Evolutionary conservation across 64 coral and sea anemone species (phyloP).

Genomic region (Acropora tenuis): DNA sequence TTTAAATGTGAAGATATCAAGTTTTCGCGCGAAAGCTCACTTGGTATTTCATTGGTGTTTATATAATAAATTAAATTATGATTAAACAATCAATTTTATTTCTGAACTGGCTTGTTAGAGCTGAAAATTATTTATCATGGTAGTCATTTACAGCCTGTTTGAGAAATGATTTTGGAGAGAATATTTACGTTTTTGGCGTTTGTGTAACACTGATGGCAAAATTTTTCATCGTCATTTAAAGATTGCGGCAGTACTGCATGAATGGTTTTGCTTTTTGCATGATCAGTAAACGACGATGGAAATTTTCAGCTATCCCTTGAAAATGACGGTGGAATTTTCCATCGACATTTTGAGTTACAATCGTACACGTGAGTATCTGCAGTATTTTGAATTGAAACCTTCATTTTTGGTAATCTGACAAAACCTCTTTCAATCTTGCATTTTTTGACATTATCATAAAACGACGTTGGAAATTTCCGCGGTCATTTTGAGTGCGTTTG

Average conservation of each 20-base stretch:
- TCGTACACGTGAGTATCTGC: constrained; percentile 1
- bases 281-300: neutral
- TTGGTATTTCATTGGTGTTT: too few species aligned
- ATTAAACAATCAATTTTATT: neutral
- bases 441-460: too few species aligned
- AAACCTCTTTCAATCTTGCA: too few species aligned
- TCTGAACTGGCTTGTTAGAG: constrained; percentile 1
- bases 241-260: neutral
- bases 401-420: too few species aligned
- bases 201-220: neutral
- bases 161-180: neutral
- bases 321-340: constrained; percentile 6
- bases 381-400: too few species aligned
- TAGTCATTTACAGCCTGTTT: constrained; percentile 8
- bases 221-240: constrained; percentile 7
- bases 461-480: too few species aligned
- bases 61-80: neutral
- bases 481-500: too few species aligned
- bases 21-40: too few species aligned
- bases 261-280: neutral
- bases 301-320: neutral
- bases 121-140: constrained; percentile 9
- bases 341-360: constrained; percentile 4
- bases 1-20: too few species aligned
- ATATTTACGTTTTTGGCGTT: too few species aligned